Evolutionary conservation across 2,113 vertebrate species (phyloP).

Genomic region (Aptenodytes forsteri): DNA sequence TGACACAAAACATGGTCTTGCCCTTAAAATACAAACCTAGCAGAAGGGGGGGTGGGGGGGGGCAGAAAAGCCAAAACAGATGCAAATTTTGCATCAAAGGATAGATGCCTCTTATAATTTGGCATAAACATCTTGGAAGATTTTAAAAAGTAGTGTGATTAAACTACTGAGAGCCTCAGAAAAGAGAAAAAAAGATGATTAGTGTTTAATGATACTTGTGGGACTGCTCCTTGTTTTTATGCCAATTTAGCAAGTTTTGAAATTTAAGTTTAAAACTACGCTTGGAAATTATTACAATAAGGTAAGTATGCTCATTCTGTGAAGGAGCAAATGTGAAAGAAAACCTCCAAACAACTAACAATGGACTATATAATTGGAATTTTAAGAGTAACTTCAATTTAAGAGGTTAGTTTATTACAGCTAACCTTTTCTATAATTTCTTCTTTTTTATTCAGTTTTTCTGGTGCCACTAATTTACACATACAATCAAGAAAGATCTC

Average conservation of each 20-base stretch:
- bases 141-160: not conserved
- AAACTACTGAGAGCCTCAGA: not conserved
- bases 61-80: not conserved
- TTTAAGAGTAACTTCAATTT: not conserved
- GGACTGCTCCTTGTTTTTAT: not conserved
- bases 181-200: not conserved
- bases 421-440: slow-evolving; percentile 1
- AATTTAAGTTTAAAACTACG: not conserved
- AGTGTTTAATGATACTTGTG: not conserved
- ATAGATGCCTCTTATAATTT: not conserved
- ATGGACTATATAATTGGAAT: not conserved
- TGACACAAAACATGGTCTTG: not conserved
- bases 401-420: slow-evolving; percentile 9
- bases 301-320: not conserved
- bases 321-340: slow-evolving; percentile 14
- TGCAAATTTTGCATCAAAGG: not conserved
- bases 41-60: not conserved
- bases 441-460: not conserved
- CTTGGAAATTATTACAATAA: not conserved
- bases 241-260: not conserved
- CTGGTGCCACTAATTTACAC: slow-evolving; percentile 31
- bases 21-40: not conserved
- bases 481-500: not conserved
- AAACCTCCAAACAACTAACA: not conserved
- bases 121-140: not conserved